A percentile compares a stretch with the other conserved stretches of the same genome.
Evolutionary conservation across 2,113 vertebrate species (phyloP).

Genomic region (Pangasianodon hypophthalmus): DNA sequence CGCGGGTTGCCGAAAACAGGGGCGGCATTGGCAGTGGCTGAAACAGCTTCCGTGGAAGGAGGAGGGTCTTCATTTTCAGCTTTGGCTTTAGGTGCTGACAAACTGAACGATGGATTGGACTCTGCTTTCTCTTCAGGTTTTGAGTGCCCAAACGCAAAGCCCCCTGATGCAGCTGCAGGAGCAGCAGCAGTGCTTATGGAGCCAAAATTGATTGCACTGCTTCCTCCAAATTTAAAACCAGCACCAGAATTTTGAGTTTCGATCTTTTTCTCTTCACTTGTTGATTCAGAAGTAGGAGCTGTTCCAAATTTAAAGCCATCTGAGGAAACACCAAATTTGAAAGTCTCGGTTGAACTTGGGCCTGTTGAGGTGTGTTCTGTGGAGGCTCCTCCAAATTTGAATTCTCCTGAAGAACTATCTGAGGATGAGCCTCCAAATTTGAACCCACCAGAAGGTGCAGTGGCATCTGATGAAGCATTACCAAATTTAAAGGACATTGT

Average conservation of each 20-base stretch:
- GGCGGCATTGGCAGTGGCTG: slow-evolving; percentile 57
- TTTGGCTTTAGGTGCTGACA: slow-evolving; percentile 73
- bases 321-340: slow-evolving; percentile 36
- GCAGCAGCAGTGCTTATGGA: slow-evolving; percentile 73
- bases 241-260: slow-evolving; percentile 64
- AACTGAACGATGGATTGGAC: slow-evolving; percentile 67
- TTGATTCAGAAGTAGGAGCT: slow-evolving; percentile 66
- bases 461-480: slow-evolving; percentile 18
- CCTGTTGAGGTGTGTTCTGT: slow-evolving; percentile 63
- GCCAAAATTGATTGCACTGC: slow-evolving; percentile 72
- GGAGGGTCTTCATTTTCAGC: slow-evolving; percentile 48
- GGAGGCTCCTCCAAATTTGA: slow-evolving; percentile 61
- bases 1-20: slow-evolving; percentile 78
- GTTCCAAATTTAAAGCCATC: slow-evolving; percentile 76
- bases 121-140: slow-evolving; percentile 72
- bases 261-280: slow-evolving; percentile 79
- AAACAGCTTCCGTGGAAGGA: slow-evolving; percentile 54
- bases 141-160: slow-evolving; percentile 78
- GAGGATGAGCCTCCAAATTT: slow-evolving; percentile 67
- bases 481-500: slow-evolving; percentile 71
- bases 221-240: slow-evolving; percentile 79
- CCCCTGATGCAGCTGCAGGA: slow-evolving; percentile 60
- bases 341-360: not conserved
- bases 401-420: slow-evolving; percentile 58
- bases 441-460: slow-evolving; percentile 61